A percentile compares a stretch with the other conserved stretches of the same genome.
Conservation (phyloP, 2,888 invertebrate species). For the Drosophila melanosoma region DNA sequence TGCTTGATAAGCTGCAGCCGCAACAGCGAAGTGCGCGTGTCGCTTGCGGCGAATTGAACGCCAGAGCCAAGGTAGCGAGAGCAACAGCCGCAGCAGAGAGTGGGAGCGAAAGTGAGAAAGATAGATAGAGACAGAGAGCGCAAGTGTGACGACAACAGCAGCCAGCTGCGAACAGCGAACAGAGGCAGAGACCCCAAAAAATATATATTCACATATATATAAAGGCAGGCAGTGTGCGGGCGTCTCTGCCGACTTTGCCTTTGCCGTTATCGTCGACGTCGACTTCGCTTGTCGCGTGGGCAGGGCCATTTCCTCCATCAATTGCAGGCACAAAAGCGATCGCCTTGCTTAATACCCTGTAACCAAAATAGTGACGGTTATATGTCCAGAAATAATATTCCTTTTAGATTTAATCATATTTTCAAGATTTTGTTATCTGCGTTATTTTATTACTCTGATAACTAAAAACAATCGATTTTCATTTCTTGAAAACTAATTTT, state of each 20-base stretch:
- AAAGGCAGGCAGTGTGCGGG: constrained; percentile 41
- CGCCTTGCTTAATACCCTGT: constrained; percentile 47
- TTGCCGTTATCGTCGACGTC: constrained; percentile 18
- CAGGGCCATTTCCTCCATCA: constrained; percentile 58
- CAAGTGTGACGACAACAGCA: constrained; percentile 55
- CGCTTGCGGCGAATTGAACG: constrained; percentile 54
- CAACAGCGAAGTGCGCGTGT: constrained; percentile 43
- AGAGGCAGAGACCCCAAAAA: constrained; percentile 24
- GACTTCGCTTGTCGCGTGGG: constrained; percentile 55
- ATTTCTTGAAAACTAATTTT: background rate
- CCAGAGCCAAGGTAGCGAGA: constrained; percentile 9
- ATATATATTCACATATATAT: background rate
- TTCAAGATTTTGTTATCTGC: background rate
- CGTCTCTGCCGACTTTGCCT: constrained; percentile 33
- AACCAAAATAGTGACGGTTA: background rate
- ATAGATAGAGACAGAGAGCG: constrained; percentile 5
- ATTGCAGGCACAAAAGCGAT: constrained; percentile 42
- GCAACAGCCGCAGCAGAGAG: background rate
- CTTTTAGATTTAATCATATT: background rate
- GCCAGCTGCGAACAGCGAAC: constrained; percentile 3
- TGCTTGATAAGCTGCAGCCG: constrained; percentile 47
- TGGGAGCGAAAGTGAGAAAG: background rate
- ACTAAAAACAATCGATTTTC: background rate
- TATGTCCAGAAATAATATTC: background rate
- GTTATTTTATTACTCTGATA: background rate